Percentiles rank a stretch among this genome's conserved stretches.
Evolutionary conservation across 2,888 invertebrate genomes (phyloP).

Genomic region (Lepidochrysops patricia): DNA sequence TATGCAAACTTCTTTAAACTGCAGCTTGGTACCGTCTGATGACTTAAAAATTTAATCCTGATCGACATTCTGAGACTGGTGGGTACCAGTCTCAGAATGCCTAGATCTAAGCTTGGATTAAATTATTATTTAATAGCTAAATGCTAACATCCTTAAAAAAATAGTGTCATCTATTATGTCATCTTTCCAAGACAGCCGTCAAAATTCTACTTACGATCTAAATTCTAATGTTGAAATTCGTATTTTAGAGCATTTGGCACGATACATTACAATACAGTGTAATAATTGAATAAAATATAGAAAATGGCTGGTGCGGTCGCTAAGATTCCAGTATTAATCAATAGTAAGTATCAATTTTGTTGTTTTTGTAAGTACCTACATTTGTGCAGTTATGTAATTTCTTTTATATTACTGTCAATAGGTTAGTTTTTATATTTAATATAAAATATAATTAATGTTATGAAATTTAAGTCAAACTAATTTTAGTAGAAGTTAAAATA

Average conservation of each 20-base stretch:
- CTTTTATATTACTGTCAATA: constrained; percentile 18
- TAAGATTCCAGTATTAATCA: constrained; percentile 52
- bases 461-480: too few relatives aligned
- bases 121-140: too few relatives aligned
- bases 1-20: too few relatives aligned
- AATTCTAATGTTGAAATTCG: not conserved
- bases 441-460: too few relatives aligned
- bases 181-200: not conserved
- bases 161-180: too few relatives aligned
- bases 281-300: constrained; percentile 30
- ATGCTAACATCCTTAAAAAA: too few relatives aligned
- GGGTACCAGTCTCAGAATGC: too few relatives aligned
- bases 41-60: too few relatives aligned
- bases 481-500: too few relatives aligned
- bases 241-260: constrained; percentile 20
- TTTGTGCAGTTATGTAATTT: constrained; percentile 56
- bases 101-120: too few relatives aligned
- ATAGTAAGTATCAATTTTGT: constrained; percentile 46
- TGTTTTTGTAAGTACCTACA: constrained; percentile 23
- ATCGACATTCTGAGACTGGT: too few relatives aligned
- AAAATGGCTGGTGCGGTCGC: constrained; percentile 57
- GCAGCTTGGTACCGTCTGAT: too few relatives aligned
- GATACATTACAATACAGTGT: constrained; percentile 28
- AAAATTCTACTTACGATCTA: not conserved
- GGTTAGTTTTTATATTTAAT: constrained; percentile 28